Conservation (phyloP, 2,113 vertebrate genomes). For the Amphiprion percula region DNA sequence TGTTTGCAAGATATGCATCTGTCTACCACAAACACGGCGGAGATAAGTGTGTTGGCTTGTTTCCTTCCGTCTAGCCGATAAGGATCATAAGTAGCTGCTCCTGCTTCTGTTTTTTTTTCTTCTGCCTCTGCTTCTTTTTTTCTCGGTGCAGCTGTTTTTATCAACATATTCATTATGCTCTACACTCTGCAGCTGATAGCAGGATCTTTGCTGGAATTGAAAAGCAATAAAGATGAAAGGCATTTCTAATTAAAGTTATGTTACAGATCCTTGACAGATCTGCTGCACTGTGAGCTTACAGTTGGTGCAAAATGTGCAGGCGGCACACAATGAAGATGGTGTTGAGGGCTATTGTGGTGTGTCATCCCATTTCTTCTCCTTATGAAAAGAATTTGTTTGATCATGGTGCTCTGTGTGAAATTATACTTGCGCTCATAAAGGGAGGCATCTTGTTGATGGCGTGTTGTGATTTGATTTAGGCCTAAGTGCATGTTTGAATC, state of each 20-base stretch:
- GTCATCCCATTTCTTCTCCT: slow-evolving; percentile 34
- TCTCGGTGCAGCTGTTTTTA: slow-evolving; percentile 33
- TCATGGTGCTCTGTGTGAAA: slow-evolving; percentile 48
- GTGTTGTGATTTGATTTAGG: slow-evolving; percentile 45
- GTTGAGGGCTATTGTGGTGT: slow-evolving; percentile 29
- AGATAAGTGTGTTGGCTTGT: neutral
- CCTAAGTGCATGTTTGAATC: slow-evolving; percentile 32
- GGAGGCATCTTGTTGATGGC: slow-evolving; percentile 11
- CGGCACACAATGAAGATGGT: slow-evolving; percentile 3
- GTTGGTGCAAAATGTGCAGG: slow-evolving; percentile 14
- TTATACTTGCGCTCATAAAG: slow-evolving; percentile 54
- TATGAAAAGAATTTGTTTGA: slow-evolving; percentile 58
- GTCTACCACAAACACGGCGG: neutral
- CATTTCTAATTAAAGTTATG: slow-evolving; percentile 37
- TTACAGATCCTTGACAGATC: slow-evolving; percentile 29
- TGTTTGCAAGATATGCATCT: slow-evolving; percentile 23
- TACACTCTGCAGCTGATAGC: neutral
- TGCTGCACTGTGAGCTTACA: slow-evolving; percentile 20
- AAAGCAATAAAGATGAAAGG: slow-evolving; percentile 45
- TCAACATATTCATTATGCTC: slow-evolving; percentile 35
- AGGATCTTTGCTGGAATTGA: slow-evolving; percentile 15
- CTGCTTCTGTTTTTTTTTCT: neutral
- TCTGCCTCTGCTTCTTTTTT: neutral
- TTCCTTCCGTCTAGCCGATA: slow-evolving; percentile 3
- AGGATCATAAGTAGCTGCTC: slow-evolving; percentile 10